These are phyloP conservation scores for Corydoras maculifer DNA, from an alignment of 2,113 vertebrate species.

Conservation along the genomic window DNA sequence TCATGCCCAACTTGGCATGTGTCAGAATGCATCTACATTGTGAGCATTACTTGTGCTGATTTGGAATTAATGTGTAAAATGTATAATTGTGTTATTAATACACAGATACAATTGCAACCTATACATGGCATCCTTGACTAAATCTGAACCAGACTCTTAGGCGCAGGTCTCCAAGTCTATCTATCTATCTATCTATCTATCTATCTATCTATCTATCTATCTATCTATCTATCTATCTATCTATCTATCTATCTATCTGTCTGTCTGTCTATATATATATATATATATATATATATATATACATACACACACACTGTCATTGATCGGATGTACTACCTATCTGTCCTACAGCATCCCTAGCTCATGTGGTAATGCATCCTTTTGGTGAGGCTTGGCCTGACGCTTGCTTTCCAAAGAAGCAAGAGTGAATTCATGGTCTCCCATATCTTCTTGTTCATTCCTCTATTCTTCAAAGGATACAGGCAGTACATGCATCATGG, in stretches of 20 bases:
- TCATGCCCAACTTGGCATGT: neutral
- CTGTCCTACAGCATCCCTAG: neutral
- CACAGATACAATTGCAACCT: slow-evolving; percentile 17
- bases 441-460: neutral
- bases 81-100: slow-evolving; percentile 20
- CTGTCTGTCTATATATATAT: too few relatives aligned
- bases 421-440: slow-evolving; percentile 12
- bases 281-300: too few relatives aligned
- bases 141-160: slow-evolving; percentile 33
- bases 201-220: too few relatives aligned
- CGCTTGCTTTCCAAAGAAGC: slow-evolving; percentile 24
- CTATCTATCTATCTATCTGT: too few relatives aligned
- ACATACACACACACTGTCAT: too few relatives aligned
- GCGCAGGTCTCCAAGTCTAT: slow-evolving; percentile 24
- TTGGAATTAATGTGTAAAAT: neutral
- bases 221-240: too few relatives aligned
- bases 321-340: slow-evolving; percentile 2
- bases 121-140: slow-evolving; percentile 19
- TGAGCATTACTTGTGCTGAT: neutral
- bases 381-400: slow-evolving; percentile 25
- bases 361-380: slow-evolving; percentile 10
- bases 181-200: too few relatives aligned
- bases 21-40: slow-evolving; percentile 5
- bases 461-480: neutral
- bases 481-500: slow-evolving; percentile 4